These are phyloP conservation scores for Sandelia bainsii DNA, from an alignment of 2,797 vertebrate genomes.

Conservation along the genomic window DNA sequence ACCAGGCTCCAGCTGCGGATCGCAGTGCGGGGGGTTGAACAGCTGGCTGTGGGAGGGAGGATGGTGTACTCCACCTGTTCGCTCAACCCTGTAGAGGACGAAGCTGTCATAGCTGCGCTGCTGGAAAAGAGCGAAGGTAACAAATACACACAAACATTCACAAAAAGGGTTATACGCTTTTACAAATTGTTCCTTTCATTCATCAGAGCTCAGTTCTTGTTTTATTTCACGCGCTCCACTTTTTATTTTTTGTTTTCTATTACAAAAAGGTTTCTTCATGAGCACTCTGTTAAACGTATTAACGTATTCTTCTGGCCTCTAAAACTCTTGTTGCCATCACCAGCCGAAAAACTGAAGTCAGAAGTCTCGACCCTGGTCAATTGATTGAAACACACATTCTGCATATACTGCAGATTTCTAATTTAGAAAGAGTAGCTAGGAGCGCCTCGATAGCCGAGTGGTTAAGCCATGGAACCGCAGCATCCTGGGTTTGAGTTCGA, in stretches of 20 bases:
- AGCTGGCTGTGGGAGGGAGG: conserved; percentile 94
- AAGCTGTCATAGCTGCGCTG: conserved; percentile 93
- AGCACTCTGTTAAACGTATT: no score
- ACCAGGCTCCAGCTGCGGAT: conserved; percentile 95
- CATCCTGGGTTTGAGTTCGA: no score
- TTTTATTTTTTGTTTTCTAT: background rate
- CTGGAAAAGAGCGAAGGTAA: conserved; percentile 97
- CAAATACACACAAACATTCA: background rate
- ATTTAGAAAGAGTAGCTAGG: no score
- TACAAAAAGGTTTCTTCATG: background rate
- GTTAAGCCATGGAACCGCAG: no score
- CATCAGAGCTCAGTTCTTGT: background rate
- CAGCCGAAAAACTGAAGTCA: no score
- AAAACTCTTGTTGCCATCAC: no score
- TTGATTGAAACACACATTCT: no score
- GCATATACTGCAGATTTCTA: no score
- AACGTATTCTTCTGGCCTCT: no score
- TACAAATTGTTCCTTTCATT: background rate
- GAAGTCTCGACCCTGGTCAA: no score
- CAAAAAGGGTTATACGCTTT: background rate
- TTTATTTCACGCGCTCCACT: background rate
- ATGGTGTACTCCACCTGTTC: conserved; percentile 99
- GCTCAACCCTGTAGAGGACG: conserved; percentile 95
- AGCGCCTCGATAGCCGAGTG: no score
- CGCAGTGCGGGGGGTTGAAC: conserved; percentile 94